Conservation (phyloP, 2,797 vertebrate genomes). For the Manis crassicaudata region DNA sequence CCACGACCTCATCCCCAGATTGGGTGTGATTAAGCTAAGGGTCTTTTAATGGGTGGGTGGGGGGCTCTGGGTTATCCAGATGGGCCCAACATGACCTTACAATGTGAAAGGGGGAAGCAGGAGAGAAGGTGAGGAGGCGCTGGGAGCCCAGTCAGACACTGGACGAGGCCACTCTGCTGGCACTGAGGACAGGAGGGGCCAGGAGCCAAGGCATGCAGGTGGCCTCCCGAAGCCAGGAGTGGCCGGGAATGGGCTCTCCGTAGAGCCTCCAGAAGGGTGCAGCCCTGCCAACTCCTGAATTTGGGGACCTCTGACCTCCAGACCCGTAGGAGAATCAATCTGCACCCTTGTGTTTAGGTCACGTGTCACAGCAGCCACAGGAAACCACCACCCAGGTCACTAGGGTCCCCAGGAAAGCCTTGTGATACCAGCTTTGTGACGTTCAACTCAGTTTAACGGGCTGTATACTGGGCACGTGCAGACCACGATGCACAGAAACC, state of each 20-base stretch:
- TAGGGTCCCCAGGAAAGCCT: neutral
- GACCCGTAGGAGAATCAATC: neutral
- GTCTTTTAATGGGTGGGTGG: too few species aligned
- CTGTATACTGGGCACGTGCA: accelerated
- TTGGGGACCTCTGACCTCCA: neutral
- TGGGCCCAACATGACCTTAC: neutral
- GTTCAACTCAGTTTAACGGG: accelerated
- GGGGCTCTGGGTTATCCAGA: neutral
- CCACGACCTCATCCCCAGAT: neutral
- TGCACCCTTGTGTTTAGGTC: too few species aligned
- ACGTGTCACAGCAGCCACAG: neutral
- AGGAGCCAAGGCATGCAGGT: accelerated
- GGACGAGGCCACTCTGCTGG: accelerated
- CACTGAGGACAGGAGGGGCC: neutral
- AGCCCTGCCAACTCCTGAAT: neutral
- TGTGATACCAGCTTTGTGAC: accelerated
- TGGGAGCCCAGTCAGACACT: accelerated
- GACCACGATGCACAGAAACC: neutral
- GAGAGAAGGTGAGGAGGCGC: accelerated
- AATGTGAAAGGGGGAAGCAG: too few species aligned
- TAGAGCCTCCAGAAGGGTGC: neutral
- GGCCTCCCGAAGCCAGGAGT: neutral
- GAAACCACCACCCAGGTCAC: neutral
- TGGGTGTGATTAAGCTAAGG: too few species aligned
- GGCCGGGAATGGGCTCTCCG: accelerated